Evolutionary conservation across 2,113 vertebrate genomes (phyloP), one percentile per base, ranked within the genome.

Genomic region (Panurus biarmicus): DNA sequence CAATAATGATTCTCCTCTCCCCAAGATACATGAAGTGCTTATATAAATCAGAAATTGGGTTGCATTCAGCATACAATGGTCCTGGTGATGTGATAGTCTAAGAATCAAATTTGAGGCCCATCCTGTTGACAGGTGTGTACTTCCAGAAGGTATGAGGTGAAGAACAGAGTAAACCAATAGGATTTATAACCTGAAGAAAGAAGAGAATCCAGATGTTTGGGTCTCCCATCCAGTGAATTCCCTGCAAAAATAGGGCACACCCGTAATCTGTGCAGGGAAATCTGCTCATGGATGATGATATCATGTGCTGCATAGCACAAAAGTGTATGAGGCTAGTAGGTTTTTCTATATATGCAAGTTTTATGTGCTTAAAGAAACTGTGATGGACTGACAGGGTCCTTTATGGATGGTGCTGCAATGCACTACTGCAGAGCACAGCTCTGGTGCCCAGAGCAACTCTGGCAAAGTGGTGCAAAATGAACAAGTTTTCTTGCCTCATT

Each of bases 301-400:
- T 21, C 10, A 19, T 10, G 25, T 14, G 19, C n/a, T 44, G 9
- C 24, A 7, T 23, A 24, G 53, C 57, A 44, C 17, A n/a, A 8
- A 40, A 38, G 13, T 53, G 23, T 35, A 29, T n/a, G n/a, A 17
- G 1, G 2, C n/a, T 60, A 11, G 15, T 28, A 48, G 4, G 11
- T 40, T 15, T 19, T 75, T 84, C 25, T 24, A 12, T 7, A 36
- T 44, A 11, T 65, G 31, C 23, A 51, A 42, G 11, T 42, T 12
- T 26, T 10, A 1, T 2, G 5, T 38, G 44, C n/a, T 65, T 65
- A 42, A 89, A 89, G 45, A 65, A 86, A 29, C 5, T 0, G 0
- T 23, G 28, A 31, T 19, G 26, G 57, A 12, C 44, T 42, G 56
- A 31, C 12, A 45, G 3, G 22, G 14, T 19, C 42, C 12, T 40